phyloP scores from a whole-genome alignment of 2,888 invertebrate species.

The Oligia fasciuncula region DNA sequence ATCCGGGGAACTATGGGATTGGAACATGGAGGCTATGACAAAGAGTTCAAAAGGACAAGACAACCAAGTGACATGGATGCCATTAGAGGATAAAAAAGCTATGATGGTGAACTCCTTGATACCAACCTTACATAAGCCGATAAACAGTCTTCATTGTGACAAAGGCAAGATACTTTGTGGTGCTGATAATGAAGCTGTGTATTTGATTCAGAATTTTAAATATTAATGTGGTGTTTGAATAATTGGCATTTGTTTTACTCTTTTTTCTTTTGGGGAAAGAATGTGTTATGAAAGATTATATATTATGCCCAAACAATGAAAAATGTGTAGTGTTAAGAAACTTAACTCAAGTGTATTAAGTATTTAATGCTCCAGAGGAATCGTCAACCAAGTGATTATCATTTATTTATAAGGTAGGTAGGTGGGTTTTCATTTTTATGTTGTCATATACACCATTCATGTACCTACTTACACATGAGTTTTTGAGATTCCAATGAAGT shows the following conservation, averaged over 20 bases:
- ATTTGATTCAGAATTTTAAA: slow-evolving; percentile 92
- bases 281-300: slow-evolving; percentile 5
- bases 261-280: neutral
- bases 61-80: slow-evolving; percentile 91
- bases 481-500: neutral
- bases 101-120: slow-evolving; percentile 94
- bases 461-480: neutral
- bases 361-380: neutral
- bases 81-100: slow-evolving; percentile 92
- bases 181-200: slow-evolving; percentile 96
- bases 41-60: slow-evolving; percentile 81
- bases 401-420: neutral
- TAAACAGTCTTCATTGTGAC: slow-evolving; percentile 95
- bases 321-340: neutral
- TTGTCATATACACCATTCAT: neutral
- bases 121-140: slow-evolving; percentile 93
- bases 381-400: neutral
- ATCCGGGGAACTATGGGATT: slow-evolving; percentile 97
- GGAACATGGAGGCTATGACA: slow-evolving; percentile 92
- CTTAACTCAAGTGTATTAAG: neutral
- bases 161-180: slow-evolving; percentile 94
- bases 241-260: neutral
- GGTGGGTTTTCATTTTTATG: neutral
- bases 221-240: slow-evolving; percentile 69
- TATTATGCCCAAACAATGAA: neutral